Evolutionary conservation across 1,140 invertebrate genomes (phyloP), one percentile per base, ranked within the genome.

Genomic region (Aphelinus certus): DNA sequence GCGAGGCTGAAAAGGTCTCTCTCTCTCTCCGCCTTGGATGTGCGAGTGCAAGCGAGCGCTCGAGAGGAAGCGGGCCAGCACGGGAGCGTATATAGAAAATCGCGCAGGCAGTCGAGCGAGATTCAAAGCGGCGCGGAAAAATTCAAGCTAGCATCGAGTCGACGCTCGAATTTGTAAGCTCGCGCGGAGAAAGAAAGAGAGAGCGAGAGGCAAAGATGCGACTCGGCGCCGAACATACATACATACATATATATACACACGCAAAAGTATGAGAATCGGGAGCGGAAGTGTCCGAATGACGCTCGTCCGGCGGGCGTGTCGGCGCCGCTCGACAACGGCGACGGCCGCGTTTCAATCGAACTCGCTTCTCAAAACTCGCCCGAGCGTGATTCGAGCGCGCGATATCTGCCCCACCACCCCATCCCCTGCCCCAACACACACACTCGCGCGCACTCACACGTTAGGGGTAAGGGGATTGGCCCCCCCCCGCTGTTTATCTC

Each of bases 301-400:
- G 48, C 53, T 68, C 74, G 68, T 63, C 49, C 49, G 49, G 49
- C 48, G 5, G 7, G 7, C 47, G 3, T 49, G 51, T 69, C 74
- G 26, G 26, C 26, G 26, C 26, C 26, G 26, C 26, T 26, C 26
- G 26, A 26, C 26, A 26, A 26, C 26, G 72, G 77, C 71, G 57
- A 55, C 71, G 60, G 49, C 71, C 71, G 80, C 76, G 71, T 80
- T 80, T 82, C 78, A 77, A 81, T 81, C 76, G 64, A 64, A 76
- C 58, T 72, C 51, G 48, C 65, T 72, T 80, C 77, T 82, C 75
- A 71, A 61, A 76, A 72, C 53, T 76, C 70, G 64, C 66, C 73
- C 68, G 73, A 81, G 73, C 76, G 75, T 79, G 78, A 80, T 78
- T 81, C 53, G n/a, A 72, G 55, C 10, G 7, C 56, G 3, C 48